Base-by-base conservation (phyloP, 1,140 invertebrate species). In the Trichonephila clavipes region DNA sequence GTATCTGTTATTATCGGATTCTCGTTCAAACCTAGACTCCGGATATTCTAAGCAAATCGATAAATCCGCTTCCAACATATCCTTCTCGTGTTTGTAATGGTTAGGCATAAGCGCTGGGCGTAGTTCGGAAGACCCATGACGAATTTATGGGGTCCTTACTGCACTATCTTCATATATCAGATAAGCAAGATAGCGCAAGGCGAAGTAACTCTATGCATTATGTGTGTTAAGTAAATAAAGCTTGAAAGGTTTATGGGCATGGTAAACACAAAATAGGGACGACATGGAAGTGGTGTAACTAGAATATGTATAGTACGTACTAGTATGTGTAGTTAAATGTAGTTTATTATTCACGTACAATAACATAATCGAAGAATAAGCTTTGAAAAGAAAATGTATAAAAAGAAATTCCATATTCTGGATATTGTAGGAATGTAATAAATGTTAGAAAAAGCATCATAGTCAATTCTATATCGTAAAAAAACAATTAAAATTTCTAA, bases 1-100 rank as follows among this genome's bases (percentile, higher is more conserved):
- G 24, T 40, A 77, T 77, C 66, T 69, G 21, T 69, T 69, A 69
- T 69, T 69, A 69, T 69, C 72, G 24, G 28, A 69, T 69, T 69
- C 66, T 69, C 66, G 66, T 69, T 4, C n/a, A 24, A 69, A 21
- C 66, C 66, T 24, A 21, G 7, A 14, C 14, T 51, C 51, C 0
- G 62, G 18, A 64, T 18, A 64, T 19, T 24, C 72, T 28, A 40
- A 19, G 14, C 72, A 28, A 77, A 77, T 77, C 72, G 72, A 77
- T 77, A 40, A 34, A 77, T 77, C 28, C 72, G 72, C 28, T 77
- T 40, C 24, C 72, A 18, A 77, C 28, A 40, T 28, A 77, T 77
- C 72, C 24, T 28, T 40, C 72, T 40, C 24, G 72, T 77, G 72
- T 40, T 64, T 64, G 62, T 64, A 64, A 64, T 64, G 62, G 62